Evolutionary conservation across 2,888 invertebrate genomes (phyloP).

Genomic region (Drosophila mulleri): DNA sequence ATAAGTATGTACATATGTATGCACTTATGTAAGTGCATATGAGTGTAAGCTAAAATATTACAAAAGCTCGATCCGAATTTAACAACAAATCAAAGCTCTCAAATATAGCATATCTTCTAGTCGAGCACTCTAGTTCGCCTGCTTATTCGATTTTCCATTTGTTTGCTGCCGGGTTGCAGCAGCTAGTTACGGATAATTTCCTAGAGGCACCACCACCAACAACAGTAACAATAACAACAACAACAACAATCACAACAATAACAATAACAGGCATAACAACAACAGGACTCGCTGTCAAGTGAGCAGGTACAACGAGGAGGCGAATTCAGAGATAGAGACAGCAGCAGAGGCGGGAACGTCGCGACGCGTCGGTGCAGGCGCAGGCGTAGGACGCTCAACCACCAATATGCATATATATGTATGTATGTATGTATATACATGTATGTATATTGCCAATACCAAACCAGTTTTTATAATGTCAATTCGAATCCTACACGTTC

Average conservation of each 20-base stretch:
- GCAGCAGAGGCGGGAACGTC: slow-evolving; percentile 1
- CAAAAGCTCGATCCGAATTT: too few relatives aligned
- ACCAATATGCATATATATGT: slow-evolving; percentile 24
- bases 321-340: slow-evolving; percentile 1
- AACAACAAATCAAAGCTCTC: background rate
- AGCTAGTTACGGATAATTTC: slow-evolving; percentile 65
- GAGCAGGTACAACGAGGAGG: slow-evolving; percentile 64
- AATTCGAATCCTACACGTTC: slow-evolving; percentile 80
- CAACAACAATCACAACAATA: slow-evolving; percentile 5
- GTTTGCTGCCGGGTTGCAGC: slow-evolving; percentile 16
- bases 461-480: slow-evolving; percentile 80
- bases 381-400: slow-evolving; percentile 67
- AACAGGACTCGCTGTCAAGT: slow-evolving; percentile 61
- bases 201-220: slow-evolving; percentile 48
- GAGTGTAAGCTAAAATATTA: too few relatives aligned
- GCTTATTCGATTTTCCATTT: slow-evolving; percentile 41
- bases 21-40: too few relatives aligned
- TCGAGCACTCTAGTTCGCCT: background rate
- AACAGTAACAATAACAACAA: slow-evolving; percentile 11
- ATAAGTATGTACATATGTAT: too few relatives aligned
- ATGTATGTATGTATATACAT: slow-evolving; percentile 32
- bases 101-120: background rate
- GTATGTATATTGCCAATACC: slow-evolving; percentile 68
- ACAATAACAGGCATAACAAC: slow-evolving; percentile 27
- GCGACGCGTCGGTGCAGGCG: background rate